These are phyloP conservation scores for Eugnorisma glareosa DNA, from an alignment of 2,888 invertebrate species.

Conservation along the genomic window DNA sequence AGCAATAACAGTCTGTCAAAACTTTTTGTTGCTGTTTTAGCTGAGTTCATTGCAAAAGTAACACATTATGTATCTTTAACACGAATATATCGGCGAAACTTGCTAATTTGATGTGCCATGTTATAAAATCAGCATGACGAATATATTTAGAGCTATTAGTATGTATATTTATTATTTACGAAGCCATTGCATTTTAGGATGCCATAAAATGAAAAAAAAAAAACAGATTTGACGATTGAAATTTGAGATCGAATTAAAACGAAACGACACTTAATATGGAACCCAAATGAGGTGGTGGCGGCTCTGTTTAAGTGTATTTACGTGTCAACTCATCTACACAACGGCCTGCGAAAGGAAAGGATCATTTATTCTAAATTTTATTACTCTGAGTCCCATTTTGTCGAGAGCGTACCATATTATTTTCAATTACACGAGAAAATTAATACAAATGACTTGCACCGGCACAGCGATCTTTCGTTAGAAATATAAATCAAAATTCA, in stretches of 20 bases:
- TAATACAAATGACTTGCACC: slow-evolving; percentile 30
- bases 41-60: slow-evolving; percentile 30
- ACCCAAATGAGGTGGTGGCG: slow-evolving; percentile 74
- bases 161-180: slow-evolving; percentile 46
- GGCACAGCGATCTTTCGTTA: slow-evolving; percentile 13
- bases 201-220: slow-evolving; percentile 39
- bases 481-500: slow-evolving; percentile 43
- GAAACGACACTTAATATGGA: slow-evolving; percentile 74
- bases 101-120: slow-evolving; percentile 41
- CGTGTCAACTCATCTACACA: slow-evolving; percentile 73
- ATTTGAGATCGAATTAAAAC: slow-evolving; percentile 75
- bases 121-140: slow-evolving; percentile 45
- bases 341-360: slow-evolving; percentile 70
- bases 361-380: slow-evolving; percentile 71
- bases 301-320: slow-evolving; percentile 79
- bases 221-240: slow-evolving; percentile 65
- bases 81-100: slow-evolving; percentile 37
- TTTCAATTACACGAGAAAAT: slow-evolving; percentile 50
- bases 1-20: slow-evolving; percentile 53
- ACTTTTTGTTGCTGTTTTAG: slow-evolving; percentile 25
- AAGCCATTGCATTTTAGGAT: slow-evolving; percentile 57
- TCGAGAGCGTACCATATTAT: slow-evolving; percentile 50
- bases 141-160: slow-evolving; percentile 32
- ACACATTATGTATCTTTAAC: slow-evolving; percentile 26
- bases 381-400: slow-evolving; percentile 54